phyloP scores from a whole-genome alignment of 2,113 vertebrate genomes.

The Oreochromis spilurus region DNA sequence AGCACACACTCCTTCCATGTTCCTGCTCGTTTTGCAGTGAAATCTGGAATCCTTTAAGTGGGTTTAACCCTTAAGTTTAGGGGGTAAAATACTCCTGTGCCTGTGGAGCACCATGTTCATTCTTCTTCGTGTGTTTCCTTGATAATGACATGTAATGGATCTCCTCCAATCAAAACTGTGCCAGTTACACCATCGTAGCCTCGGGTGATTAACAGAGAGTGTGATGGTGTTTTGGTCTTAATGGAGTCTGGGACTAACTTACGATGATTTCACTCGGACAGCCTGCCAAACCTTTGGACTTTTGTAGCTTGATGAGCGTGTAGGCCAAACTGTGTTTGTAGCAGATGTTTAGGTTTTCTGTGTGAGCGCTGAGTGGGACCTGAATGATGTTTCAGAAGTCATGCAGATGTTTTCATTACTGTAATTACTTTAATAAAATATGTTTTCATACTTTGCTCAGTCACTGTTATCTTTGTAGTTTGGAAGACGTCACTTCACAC shows the following conservation, averaged over 20 bases:
- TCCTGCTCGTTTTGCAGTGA: not conserved
- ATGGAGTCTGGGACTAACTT: not conserved
- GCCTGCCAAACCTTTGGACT: not conserved
- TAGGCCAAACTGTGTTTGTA: not conserved
- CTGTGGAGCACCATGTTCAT: not conserved
- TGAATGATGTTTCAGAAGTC: not conserved
- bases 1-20: not conserved
- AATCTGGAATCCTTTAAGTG: not conserved
- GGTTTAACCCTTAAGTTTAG: not conserved
- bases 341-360: not conserved
- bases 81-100: not conserved
- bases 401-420: constrained; percentile 2
- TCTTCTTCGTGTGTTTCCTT: not conserved
- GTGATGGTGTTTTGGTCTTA: not conserved
- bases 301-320: not conserved
- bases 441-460: constrained; percentile 19
- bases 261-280: not conserved
- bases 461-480: not conserved
- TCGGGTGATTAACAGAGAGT: not conserved
- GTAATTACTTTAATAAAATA: constrained; percentile 33
- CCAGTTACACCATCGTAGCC: constrained; percentile 29
- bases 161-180: constrained; percentile 5
- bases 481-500: not conserved
- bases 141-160: constrained; percentile 24
- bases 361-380: not conserved